Percentiles rank a stretch among this genome's conserved stretches.
phyloP scores from a whole-genome alignment of 64 coral and sea anemone genomes.

The Montipora capricornis region DNA sequence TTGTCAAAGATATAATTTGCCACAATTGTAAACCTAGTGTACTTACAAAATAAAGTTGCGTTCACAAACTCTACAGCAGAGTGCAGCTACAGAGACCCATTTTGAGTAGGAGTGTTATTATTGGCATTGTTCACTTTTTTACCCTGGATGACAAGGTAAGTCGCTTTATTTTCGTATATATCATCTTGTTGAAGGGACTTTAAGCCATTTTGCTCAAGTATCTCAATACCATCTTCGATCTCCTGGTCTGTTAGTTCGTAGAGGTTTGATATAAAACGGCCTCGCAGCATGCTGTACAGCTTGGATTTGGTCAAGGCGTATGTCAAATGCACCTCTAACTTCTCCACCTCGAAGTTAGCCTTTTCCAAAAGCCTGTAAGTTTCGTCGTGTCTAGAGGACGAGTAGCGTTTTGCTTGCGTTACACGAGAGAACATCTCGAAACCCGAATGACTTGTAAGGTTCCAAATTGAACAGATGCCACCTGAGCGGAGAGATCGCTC shows the following conservation, averaged over 20 bases:
- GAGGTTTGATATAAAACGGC: not conserved
- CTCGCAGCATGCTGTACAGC: conserved; percentile 5
- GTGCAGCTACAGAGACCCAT: no score
- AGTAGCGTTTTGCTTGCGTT: not conserved
- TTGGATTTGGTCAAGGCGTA: not conserved
- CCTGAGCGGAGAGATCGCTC: not conserved
- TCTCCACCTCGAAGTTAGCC: not conserved
- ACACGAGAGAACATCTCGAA: not conserved
- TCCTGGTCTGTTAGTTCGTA: not conserved
- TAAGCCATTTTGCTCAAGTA: not conserved
- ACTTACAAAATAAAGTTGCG: no score
- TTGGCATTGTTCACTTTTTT: no score
- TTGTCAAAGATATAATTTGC: no score
- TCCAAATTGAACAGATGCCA: not conserved
- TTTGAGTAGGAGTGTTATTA: no score
- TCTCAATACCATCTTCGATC: conserved; percentile 7
- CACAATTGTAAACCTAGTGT: no score
- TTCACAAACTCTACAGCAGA: no score
- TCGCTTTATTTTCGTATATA: no score
- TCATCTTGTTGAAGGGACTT: no score
- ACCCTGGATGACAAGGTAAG: no score
- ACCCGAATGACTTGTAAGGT: not conserved
- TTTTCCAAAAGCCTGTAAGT: not conserved
- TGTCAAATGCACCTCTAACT: not conserved
- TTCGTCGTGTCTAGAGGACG: not conserved